Evolutionary conservation across 2,888 invertebrate genomes (phyloP), one percentile per base, ranked within the genome.

Genomic region (Ectropis crepuscularia): DNA sequence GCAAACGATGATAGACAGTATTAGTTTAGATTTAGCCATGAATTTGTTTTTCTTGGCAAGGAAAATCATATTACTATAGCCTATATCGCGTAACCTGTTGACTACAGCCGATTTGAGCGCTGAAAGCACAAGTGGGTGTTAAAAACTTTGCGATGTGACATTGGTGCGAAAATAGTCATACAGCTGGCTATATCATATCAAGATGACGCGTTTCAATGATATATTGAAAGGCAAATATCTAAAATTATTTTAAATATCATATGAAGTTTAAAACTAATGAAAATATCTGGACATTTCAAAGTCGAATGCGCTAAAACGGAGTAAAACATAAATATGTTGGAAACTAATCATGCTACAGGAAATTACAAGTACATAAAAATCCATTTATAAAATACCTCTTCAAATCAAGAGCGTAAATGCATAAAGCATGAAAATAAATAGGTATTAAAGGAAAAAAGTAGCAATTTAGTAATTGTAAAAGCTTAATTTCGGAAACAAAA

Each of bases 161-260:
- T 89, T 89, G 87, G 77, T 68, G 72, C 80, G 9, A 80, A 88
- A 90, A 91, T 90, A 89, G 81, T 77, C 69, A 70, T 74, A 81
- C 86, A 82, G 83, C 86, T 86, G 85, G 78, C 78, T 71, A 74
- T 78, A 78, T 78, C 75, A 84, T 78, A 83, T 85, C 60, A 60
- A 49, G 45, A 48, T 57, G 64, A 61, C 57, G 48, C 28, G 45
- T 54, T 38, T 61, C 9, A 61, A 68, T 63, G 63, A 61, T 68
- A 53, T 61, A 63, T 59, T 53, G 58, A 64, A 59, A 61, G 43
- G 47, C 54, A 53, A 61, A 59, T 46, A 51, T 63, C 39, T 41
- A 57, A 57, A 41, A 41, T 9, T 12, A 8, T 45, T 41, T n/a
- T 16, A 43, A 51, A 53, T 42, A n/a, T 43, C 11, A 38, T 12